Conservation (phyloP, 2,888 invertebrate genomes). For the Papilio protenor region DNA sequence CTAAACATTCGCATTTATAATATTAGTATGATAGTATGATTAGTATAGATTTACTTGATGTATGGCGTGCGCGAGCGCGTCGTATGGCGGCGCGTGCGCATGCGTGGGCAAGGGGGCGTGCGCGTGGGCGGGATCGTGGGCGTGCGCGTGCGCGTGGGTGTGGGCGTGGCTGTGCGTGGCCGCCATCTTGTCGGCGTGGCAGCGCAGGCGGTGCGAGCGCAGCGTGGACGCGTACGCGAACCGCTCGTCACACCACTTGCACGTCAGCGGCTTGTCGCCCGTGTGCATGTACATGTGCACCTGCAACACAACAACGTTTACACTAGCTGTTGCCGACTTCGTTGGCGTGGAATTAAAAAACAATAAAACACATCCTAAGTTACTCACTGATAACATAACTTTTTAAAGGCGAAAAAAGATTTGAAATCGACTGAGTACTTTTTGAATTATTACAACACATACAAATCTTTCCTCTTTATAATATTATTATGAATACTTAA, state of each 20-base stretch:
- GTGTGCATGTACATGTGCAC: slow-evolving; percentile 84
- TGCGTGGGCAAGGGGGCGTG: slow-evolving; percentile 45
- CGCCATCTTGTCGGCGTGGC: slow-evolving; percentile 80
- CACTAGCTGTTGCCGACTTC: too few species aligned
- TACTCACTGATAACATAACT: too few species aligned
- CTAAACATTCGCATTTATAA: too few species aligned
- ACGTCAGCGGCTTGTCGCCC: slow-evolving; percentile 81
- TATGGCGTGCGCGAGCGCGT: slow-evolving; percentile 47
- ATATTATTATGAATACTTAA: too few species aligned
- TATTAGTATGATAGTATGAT: neutral
- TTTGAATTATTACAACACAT: too few species aligned
- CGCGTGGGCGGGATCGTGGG: slow-evolving; percentile 49
- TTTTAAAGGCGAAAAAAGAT: too few species aligned
- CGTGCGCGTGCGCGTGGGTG: slow-evolving; percentile 7
- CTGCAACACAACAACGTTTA: slow-evolving; percentile 57
- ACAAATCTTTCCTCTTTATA: too few species aligned
- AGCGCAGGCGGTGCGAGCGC: slow-evolving; percentile 82
- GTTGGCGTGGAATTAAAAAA: too few species aligned
- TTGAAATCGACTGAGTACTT: too few species aligned
- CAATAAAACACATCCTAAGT: too few species aligned
- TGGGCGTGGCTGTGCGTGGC: slow-evolving; percentile 55
- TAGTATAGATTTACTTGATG: slow-evolving; percentile 52
- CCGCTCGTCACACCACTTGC: slow-evolving; percentile 83
- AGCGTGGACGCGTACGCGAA: slow-evolving; percentile 84
- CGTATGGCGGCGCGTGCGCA: slow-evolving; percentile 20